Evolutionary conservation across 2,113 vertebrate genomes (phyloP).

Genomic region (Phocoena sinus): DNA sequence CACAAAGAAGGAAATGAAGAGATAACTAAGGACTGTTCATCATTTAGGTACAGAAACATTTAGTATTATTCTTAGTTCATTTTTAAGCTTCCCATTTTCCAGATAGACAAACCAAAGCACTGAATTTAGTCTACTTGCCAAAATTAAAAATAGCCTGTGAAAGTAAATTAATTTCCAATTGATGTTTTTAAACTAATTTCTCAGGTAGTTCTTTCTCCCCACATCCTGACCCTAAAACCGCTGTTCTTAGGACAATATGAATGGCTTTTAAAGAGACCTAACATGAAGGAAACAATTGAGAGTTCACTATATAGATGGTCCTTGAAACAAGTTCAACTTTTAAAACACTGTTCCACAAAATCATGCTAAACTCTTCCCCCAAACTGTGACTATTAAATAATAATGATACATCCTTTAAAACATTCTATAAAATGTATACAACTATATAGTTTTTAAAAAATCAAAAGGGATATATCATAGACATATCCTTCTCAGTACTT

Average conservation of each 20-base stretch:
- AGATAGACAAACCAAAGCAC: background rate
- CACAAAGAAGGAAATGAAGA: background rate
- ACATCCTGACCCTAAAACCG: background rate
- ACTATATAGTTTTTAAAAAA: background rate
- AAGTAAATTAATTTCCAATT: background rate
- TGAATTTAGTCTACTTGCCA: background rate
- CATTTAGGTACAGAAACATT: background rate
- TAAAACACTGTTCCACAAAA: background rate
- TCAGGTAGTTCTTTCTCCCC: background rate
- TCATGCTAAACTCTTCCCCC: background rate
- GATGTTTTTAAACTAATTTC: background rate
- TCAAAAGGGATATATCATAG: background rate
- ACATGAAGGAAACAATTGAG: background rate
- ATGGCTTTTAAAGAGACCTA: slow-evolving; percentile 5
- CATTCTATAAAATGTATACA: background rate
- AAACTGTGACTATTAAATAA: background rate
- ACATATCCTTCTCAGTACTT: background rate
- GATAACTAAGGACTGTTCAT: background rate
- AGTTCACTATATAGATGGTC: background rate
- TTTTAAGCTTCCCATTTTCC: background rate
- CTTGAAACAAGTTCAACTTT: background rate
- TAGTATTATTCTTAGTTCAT: background rate
- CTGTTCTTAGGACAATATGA: background rate
- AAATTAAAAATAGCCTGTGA: background rate
- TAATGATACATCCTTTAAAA: background rate